Evolutionary conservation across 2,113 vertebrate genomes (phyloP), one percentile per base, ranked within the genome.

Genomic region (Petrocephalus zakoni): DNA sequence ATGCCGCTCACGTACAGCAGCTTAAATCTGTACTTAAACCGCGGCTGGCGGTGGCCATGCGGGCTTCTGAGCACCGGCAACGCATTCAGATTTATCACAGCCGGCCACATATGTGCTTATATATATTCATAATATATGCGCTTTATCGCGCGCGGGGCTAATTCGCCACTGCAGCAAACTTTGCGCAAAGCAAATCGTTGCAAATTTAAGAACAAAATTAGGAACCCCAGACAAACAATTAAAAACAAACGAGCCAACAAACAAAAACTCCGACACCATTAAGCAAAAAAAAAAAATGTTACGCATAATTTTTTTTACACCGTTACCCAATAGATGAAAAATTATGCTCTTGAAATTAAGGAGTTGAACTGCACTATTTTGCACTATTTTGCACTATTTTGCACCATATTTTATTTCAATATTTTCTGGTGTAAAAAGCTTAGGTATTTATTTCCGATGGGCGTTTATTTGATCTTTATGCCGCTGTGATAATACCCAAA

Each of bases 11-110:
- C 97, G 97, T 97, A 93, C 93, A 90, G 91, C 94, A 94, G 97
- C 97, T 99, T 99, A 98, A 96, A 97, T 95, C 96, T 96, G 94
- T 94, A 96, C 94, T 94, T 94, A 97, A 96, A 96, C 95, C 94
- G 95, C 92, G 94, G 93, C 89, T 94, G 94, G 96, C 95, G 96
- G 96, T 94, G 96, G 96, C 94, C 92, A 91, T 91, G 95, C 94
- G 93, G 94, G 95, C 94, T 97, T 94, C 94, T 56, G 89, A 95
- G 92, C 75, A 94, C 94, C 93, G 11, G 61, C 29, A 84, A 88
- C 2, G 88, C 88, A 89, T 91, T 89, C 85, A 81, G 88, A 93
- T 88, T 93, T 92, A 93, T 93, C 94, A 92, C 92, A 91, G 89
- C 86, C 53, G 90, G 93, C 92, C 92, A 92, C 90, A 90, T 93